phyloP scores from a whole-genome alignment of 2,888 invertebrate species.

The Acronicta aceris region DNA sequence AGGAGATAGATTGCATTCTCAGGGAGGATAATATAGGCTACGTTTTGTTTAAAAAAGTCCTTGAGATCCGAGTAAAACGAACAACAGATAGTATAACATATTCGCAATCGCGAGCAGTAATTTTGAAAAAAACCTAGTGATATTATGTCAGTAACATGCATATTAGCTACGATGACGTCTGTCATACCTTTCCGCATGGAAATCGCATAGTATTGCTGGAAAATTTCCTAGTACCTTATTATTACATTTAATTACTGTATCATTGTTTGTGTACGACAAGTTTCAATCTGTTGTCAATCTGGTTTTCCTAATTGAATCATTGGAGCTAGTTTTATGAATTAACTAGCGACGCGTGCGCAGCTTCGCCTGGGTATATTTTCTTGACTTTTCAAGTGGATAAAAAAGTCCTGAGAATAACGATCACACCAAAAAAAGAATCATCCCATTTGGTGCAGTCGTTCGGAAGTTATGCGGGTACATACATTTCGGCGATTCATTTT shows the following conservation, averaged over 20 bases:
- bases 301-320: conserved; percentile 2
- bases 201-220: conserved; percentile 18
- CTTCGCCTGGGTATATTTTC: no score
- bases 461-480: no score
- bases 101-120: background rate
- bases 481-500: no score
- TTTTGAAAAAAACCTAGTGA: background rate
- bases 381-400: no score
- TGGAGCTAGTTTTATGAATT: background rate
- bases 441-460: no score
- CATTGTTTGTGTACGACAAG: background rate
- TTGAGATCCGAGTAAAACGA: no score
- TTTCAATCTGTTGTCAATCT: background rate
- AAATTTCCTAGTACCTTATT: conserved; percentile 29
- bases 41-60: no score
- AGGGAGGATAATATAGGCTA: no score
- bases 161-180: conserved; percentile 22
- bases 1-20: no score
- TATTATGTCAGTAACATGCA: conserved; percentile 15
- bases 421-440: no score
- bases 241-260: conserved; percentile 2
- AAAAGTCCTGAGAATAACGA: no score
- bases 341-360: no score
- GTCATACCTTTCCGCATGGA: conserved; percentile 27
- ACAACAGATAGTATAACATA: background rate